Percentiles rank a stretch among this genome's conserved stretches.
phyloP scores from a whole-genome alignment of 2,113 vertebrate species.

The Hippocampus zosterae region DNA sequence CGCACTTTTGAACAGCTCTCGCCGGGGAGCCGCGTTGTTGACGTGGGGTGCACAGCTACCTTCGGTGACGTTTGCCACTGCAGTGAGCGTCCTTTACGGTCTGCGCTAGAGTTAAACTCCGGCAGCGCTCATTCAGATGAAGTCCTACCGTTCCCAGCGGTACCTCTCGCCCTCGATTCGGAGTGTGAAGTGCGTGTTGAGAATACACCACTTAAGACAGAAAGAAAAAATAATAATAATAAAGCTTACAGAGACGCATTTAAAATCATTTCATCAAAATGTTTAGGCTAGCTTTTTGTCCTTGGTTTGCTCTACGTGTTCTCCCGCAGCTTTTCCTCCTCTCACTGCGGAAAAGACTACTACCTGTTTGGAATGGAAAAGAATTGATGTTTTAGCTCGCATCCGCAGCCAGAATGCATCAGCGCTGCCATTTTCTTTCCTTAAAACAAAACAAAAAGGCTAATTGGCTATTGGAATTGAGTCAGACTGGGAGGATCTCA shows the following conservation, averaged over 20 bases:
- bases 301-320: neutral
- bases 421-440: neutral
- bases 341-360: neutral
- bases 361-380: neutral
- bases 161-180: neutral
- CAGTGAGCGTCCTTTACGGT: neutral
- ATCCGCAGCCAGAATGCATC: neutral
- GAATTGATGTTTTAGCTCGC: neutral
- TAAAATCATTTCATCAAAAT: neutral
- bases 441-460: neutral
- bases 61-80: conserved; percentile 3
- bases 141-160: neutral
- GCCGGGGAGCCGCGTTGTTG: neutral
- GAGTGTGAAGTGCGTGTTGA: neutral
- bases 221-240: too few relatives aligned
- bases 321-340: neutral
- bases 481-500: neutral
- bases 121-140: neutral
- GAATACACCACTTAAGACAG: too few relatives aligned
- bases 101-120: neutral
- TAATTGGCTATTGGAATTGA: neutral
- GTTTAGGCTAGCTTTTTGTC: neutral
- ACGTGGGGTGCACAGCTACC: neutral
- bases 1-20: neutral
- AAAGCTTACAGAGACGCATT: neutral